A percentile compares a stretch with the other conserved stretches of the same genome.
phyloP scores from a whole-genome alignment of 2,888 invertebrate genomes.

The Drosophila atripex region DNA sequence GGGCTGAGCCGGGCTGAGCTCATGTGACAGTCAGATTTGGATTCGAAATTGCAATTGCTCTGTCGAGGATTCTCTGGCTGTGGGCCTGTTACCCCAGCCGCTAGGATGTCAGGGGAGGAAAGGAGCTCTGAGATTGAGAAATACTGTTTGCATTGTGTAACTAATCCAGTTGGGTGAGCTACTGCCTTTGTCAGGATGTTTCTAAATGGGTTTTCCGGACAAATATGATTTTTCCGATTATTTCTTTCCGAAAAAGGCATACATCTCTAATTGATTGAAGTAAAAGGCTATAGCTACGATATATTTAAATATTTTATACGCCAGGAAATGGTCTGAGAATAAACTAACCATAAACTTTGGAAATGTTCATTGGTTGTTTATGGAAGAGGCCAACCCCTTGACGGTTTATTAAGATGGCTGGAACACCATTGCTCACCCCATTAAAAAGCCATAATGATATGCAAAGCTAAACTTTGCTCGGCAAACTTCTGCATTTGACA shows the following conservation, averaged over 20 bases:
- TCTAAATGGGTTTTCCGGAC: slow-evolving; percentile 9
- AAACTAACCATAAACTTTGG: slow-evolving; percentile 6
- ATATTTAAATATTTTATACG: background rate
- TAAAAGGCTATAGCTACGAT: background rate
- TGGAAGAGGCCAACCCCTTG: slow-evolving; percentile 8
- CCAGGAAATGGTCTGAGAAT: background rate
- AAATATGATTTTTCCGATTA: slow-evolving; percentile 1
- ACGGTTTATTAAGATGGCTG: slow-evolving; percentile 36
- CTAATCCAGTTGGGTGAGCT: slow-evolving; percentile 34
- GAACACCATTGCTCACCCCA: slow-evolving; percentile 32
- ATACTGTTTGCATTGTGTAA: slow-evolving; percentile 35
- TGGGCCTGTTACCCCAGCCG: background rate
- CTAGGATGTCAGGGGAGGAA: background rate
- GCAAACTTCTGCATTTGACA: slow-evolving; percentile 42
- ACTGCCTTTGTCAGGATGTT: slow-evolving; percentile 6
- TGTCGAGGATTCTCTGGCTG: slow-evolving; percentile 4
- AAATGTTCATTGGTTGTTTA: background rate
- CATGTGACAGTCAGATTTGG: slow-evolving; percentile 36
- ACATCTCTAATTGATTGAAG: slow-evolving; percentile 4
- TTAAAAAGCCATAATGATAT: slow-evolving; percentile 41
- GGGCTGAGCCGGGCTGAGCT: slow-evolving; percentile 25
- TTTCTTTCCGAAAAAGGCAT: background rate
- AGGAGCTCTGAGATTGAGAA: slow-evolving; percentile 5
- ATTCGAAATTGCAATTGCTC: slow-evolving; percentile 31
- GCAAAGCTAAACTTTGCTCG: slow-evolving; percentile 37